Percentiles rank a stretch among this genome's conserved stretches.
Evolutionary conservation across 2,797 vertebrate species (phyloP).

Genomic region (Eulemur albifrons): DNA sequence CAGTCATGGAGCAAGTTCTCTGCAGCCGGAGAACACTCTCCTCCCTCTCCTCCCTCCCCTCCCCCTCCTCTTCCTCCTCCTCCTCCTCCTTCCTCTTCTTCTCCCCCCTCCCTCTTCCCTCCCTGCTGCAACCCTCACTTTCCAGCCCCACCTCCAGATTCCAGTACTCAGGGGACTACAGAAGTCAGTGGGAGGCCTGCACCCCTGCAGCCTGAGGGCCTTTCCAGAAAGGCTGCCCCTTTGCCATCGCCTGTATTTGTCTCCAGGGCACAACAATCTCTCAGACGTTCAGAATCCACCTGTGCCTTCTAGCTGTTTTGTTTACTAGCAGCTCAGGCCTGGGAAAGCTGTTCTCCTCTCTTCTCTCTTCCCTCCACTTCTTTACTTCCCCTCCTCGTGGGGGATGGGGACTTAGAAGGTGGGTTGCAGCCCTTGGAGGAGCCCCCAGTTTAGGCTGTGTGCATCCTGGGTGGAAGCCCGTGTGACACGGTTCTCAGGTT

Average conservation of each 20-base stretch:
- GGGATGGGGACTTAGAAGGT: neutral
- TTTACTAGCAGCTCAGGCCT: neutral
- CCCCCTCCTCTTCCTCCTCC: neutral
- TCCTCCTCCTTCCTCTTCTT: too few species aligned
- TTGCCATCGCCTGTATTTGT: neutral
- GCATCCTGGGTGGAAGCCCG: too few species aligned
- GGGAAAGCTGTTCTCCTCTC: neutral
- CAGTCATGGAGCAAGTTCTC: neutral
- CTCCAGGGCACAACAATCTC: neutral
- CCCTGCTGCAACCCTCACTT: neutral
- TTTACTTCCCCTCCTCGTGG: neutral
- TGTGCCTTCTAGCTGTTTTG: neutral
- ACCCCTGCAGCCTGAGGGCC: neutral
- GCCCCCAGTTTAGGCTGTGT: neutral
- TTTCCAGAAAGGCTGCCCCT: neutral
- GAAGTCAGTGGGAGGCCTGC: neutral
- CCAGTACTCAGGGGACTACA: neutral
- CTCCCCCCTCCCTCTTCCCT: neutral
- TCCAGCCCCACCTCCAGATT: neutral
- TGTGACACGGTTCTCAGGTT: neutral
- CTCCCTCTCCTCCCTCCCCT: neutral
- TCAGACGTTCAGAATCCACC: neutral
- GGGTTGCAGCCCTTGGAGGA: neutral
- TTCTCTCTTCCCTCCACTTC: neutral
- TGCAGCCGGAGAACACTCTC: neutral